Conservation (phyloP, 2,797 vertebrate genomes). For the Oryzias sinensis region DNA sequence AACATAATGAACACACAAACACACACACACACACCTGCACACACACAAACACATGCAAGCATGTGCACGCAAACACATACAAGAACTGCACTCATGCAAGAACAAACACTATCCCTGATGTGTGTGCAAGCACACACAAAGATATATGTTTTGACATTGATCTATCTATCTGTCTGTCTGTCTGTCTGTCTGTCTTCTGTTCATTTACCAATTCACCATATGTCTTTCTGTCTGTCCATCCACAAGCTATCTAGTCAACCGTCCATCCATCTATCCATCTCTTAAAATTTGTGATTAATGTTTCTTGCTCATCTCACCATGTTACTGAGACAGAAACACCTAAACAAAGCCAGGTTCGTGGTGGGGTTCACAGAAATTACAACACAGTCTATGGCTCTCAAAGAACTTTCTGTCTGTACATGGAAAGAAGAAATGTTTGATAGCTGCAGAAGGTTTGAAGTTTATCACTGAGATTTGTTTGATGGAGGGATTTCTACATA, state of each 20-base stretch:
- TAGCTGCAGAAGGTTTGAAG: no score
- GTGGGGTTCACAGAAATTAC: slow-evolving; percentile 68
- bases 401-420: slow-evolving; percentile 53
- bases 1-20: slow-evolving; percentile 31
- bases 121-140: slow-evolving; percentile 4
- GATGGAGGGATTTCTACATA: no score
- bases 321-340: slow-evolving; percentile 66
- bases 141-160: slow-evolving; percentile 18
- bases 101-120: slow-evolving; percentile 28
- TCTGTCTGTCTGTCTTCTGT: no score
- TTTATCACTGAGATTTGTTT: not conserved
- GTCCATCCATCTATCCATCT: no score
- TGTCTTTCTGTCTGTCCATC: no score
- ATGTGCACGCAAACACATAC: slow-evolving; percentile 22
- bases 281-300: no score
- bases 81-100: slow-evolving; percentile 6
- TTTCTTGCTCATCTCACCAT: slow-evolving; percentile 68
- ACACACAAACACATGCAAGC: slow-evolving; percentile 27
- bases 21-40: slow-evolving; percentile 31
- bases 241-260: no score
- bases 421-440: slow-evolving; percentile 8
- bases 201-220: no score
- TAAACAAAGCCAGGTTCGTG: slow-evolving; percentile 69
- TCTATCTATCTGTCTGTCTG: not conserved
- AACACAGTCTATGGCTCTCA: slow-evolving; percentile 55